Evolutionary conservation across 53 echinoderm and acorn worm genomes (phyloP).

Genomic region (Paelopatides confundens): DNA sequence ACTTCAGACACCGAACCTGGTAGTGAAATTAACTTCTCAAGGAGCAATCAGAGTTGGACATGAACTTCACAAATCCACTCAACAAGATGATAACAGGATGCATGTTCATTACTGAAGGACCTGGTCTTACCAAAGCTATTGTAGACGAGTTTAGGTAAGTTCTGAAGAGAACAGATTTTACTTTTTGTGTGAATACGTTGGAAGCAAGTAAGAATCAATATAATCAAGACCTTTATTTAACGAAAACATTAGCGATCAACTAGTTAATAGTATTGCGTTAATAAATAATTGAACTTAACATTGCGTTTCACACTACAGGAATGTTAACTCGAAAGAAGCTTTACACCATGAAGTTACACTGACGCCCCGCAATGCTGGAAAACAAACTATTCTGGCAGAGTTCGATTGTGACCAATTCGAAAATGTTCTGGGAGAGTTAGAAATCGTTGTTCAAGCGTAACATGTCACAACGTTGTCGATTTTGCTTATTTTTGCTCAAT

Average conservation of each 20-base stretch:
- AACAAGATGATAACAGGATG: slow-evolving; percentile 61
- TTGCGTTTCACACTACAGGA: too few species aligned
- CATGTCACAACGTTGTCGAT: neutral
- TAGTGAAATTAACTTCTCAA: slow-evolving; percentile 45
- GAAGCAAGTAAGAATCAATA: too few species aligned
- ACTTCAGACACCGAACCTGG: slow-evolving; percentile 80
- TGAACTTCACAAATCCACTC: slow-evolving; percentile 75
- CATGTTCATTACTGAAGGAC: slow-evolving; percentile 70
- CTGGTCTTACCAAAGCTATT: slow-evolving; percentile 61
- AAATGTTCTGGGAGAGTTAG: slow-evolving; percentile 73
- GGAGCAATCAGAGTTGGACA: slow-evolving; percentile 21
- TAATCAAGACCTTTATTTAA: too few species aligned
- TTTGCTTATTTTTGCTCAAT: too few species aligned
- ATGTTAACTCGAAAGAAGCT: neutral
- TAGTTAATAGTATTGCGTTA: too few species aligned
- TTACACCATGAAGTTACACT: slow-evolving; percentile 26
- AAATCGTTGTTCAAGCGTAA: slow-evolving; percentile 54
- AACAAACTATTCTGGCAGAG: slow-evolving; percentile 62
- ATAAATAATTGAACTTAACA: too few species aligned
- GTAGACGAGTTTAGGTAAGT: slow-evolving; percentile 64
- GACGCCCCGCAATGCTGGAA: slow-evolving; percentile 48
- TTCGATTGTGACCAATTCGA: slow-evolving; percentile 85
- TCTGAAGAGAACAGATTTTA: too few species aligned
- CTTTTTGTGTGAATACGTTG: too few species aligned
- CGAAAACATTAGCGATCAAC: too few species aligned